These are phyloP conservation scores for Otus scops DNA, from an alignment of 2,797 vertebrate genomes.

Conservation along the genomic window DNA sequence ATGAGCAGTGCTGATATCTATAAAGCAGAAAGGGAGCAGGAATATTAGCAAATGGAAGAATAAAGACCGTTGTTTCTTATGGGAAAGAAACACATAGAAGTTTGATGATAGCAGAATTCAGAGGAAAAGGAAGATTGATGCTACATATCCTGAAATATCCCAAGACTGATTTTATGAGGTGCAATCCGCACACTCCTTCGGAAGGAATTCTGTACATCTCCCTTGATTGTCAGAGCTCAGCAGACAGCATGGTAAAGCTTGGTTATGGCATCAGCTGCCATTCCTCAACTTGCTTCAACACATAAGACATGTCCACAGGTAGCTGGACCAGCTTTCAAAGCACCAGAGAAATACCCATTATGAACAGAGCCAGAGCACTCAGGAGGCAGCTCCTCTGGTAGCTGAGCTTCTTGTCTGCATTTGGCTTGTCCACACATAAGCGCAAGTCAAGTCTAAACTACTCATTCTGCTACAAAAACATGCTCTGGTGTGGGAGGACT, in stretches of 20 bases:
- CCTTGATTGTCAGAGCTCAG: background rate
- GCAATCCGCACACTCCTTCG: background rate
- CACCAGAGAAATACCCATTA: background rate
- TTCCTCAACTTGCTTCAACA: background rate
- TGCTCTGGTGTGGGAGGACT: background rate
- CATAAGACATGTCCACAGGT: background rate
- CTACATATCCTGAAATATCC: background rate
- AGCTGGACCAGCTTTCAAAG: background rate
- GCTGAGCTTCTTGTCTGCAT: background rate
- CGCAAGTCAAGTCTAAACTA: background rate
- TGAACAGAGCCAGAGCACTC: background rate
- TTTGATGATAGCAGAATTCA: background rate
- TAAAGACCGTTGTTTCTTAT: background rate
- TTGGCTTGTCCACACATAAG: accelerated
- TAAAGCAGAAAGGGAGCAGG: background rate
- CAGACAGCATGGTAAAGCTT: background rate
- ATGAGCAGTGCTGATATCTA: background rate
- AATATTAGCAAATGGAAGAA: background rate
- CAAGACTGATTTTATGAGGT: background rate
- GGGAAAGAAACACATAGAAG: background rate
- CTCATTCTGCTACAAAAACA: background rate
- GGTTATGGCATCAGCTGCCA: background rate
- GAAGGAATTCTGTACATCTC: background rate
- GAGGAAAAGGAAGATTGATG: background rate
- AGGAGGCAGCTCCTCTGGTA: background rate